Evolutionary conservation across 1,140 invertebrate species (phyloP).

Genomic region (Formica selysi): DNA sequence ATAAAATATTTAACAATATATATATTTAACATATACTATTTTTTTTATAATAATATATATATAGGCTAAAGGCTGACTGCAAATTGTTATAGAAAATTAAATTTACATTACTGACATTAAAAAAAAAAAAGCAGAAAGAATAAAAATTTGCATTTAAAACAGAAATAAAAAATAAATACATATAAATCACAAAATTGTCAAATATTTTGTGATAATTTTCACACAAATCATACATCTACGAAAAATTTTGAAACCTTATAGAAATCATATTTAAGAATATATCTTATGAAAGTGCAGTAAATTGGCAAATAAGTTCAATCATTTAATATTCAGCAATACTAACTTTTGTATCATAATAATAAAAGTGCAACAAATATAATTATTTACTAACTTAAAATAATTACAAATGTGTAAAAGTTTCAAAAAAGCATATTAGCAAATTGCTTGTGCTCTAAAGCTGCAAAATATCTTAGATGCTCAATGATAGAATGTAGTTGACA

Average conservation of each 20-base stretch:
- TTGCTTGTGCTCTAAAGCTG: slow-evolving; percentile 39
- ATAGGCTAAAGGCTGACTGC: neutral
- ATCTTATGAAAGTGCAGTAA: slow-evolving; percentile 5
- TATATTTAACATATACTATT: slow-evolving; percentile 36
- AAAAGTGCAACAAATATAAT: slow-evolving; percentile 19
- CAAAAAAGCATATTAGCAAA: slow-evolving; percentile 10
- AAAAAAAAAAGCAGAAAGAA: neutral
- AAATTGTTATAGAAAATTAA: slow-evolving; percentile 25
- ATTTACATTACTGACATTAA: neutral
- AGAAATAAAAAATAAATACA: neutral
- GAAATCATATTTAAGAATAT: neutral
- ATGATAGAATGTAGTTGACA: neutral
- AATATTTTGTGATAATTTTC: slow-evolving; percentile 11
- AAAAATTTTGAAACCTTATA: neutral
- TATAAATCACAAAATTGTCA: neutral
- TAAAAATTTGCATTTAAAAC: neutral
- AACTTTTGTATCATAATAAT: neutral
- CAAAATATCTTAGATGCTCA: neutral
- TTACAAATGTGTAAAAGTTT: slow-evolving; percentile 25
- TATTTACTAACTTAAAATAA: slow-evolving; percentile 3
- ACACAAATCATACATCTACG: neutral
- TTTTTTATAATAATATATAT: neutral
- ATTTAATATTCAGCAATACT: neutral
- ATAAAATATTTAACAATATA: neutral
- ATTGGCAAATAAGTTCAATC: slow-evolving; percentile 17